Evolutionary conservation across 2,113 vertebrate species (phyloP).

Genomic region (Empidonax traillii): DNA sequence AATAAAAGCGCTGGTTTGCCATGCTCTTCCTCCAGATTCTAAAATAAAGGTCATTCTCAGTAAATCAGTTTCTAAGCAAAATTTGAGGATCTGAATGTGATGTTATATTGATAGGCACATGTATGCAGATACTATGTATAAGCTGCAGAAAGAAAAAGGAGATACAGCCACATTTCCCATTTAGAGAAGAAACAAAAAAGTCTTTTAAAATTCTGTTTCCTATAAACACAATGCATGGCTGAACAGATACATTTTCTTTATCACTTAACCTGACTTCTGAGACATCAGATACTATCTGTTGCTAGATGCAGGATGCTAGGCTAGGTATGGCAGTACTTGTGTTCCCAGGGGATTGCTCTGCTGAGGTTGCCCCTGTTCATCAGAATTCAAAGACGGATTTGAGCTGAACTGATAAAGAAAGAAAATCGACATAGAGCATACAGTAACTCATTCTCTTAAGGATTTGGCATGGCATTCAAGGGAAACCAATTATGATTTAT

Average conservation of each 20-base stretch:
- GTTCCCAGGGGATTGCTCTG: neutral
- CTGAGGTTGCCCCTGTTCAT: constrained; percentile 25
- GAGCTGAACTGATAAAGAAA: constrained; percentile 70
- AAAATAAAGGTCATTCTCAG: neutral
- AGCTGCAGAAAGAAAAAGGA: neutral
- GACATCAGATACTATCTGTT: neutral
- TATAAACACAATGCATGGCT: neutral
- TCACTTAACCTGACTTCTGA: neutral
- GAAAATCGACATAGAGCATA: constrained; percentile 45
- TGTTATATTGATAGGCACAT: neutral
- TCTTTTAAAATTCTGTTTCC: neutral
- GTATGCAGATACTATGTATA: neutral
- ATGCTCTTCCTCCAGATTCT: neutral
- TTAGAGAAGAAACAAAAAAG: neutral
- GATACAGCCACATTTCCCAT: neutral
- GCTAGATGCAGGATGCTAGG: constrained; percentile 1
- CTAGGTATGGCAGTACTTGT: neutral
- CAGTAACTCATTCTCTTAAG: constrained; percentile 66
- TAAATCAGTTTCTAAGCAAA: neutral
- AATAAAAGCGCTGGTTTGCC: neutral
- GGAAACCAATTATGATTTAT: constrained; percentile 83
- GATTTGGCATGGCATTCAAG: constrained; percentile 71
- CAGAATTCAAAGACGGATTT: constrained; percentile 67
- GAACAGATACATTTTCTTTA: neutral
- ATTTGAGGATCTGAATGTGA: neutral